These are phyloP conservation scores for Acronicta leporina DNA, from an alignment of 2,888 invertebrate genomes.

Conservation along the genomic window DNA sequence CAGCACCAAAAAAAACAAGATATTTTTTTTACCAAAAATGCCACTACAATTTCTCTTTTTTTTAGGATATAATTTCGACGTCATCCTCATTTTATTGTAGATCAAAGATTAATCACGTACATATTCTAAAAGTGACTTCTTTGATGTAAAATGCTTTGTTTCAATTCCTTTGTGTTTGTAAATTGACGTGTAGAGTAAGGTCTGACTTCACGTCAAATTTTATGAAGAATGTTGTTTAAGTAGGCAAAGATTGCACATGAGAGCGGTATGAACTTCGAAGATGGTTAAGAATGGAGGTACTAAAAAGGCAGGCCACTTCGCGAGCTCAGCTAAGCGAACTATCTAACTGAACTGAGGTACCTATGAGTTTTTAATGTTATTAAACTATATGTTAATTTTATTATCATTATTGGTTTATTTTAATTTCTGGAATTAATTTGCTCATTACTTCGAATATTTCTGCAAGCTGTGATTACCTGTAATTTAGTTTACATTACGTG, in stretches of 20 bases:
- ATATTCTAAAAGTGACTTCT: conserved; percentile 20
- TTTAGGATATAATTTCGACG: conserved; percentile 14
- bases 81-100: conserved; percentile 17
- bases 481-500: no score
- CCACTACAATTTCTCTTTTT: conserved; percentile 1
- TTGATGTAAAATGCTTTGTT: conserved; percentile 40
- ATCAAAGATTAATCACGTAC: conserved; percentile 51
- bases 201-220: conserved; percentile 31
- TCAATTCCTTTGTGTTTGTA: conserved; percentile 29
- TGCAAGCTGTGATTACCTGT: no score
- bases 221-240: conserved; percentile 9
- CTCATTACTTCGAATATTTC: no score
- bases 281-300: no score
- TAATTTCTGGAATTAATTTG: no score
- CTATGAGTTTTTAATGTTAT: no score
- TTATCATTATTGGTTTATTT: no score
- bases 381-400: no score
- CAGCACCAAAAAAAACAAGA: no score
- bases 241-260: conserved; percentile 12
- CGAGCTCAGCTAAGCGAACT: no score
- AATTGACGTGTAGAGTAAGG: conserved; percentile 51
- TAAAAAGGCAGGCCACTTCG: no score
- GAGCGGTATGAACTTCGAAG: neutral
- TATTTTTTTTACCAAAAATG: neutral
- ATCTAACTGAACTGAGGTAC: no score